phyloP scores from a whole-genome alignment of 2,888 invertebrate species.

The Drosophila antonietae region DNA sequence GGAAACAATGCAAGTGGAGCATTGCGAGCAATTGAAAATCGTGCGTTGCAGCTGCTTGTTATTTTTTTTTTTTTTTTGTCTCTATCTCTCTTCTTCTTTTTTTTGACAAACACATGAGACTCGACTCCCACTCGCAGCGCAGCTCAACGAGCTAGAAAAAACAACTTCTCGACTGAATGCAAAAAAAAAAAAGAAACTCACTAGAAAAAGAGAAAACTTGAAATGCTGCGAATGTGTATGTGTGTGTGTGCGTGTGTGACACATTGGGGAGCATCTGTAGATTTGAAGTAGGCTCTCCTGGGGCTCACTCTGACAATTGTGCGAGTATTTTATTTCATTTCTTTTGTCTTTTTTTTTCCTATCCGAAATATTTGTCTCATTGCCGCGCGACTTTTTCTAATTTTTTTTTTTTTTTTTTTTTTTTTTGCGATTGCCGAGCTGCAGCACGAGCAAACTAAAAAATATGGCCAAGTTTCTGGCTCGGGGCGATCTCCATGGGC shows the following conservation, averaged over 20 bases:
- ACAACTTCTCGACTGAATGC: slow-evolving; percentile 62
- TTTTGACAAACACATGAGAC: slow-evolving; percentile 70
- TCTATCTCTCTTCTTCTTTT: slow-evolving; percentile 6
- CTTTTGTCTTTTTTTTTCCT: slow-evolving; percentile 35
- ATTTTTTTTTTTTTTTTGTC: not conserved
- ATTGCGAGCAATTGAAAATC: slow-evolving; percentile 30
- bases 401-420: slow-evolving; percentile 43
- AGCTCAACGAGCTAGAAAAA: slow-evolving; percentile 50
- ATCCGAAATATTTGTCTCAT: slow-evolving; percentile 69
- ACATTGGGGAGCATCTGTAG: slow-evolving; percentile 69
- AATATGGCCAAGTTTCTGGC: slow-evolving; percentile 77
- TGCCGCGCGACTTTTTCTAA: slow-evolving; percentile 45
- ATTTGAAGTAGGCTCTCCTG: slow-evolving; percentile 72
- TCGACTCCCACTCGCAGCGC: slow-evolving; percentile 11
- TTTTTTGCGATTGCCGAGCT: slow-evolving; percentile 66
- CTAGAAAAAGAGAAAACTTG: slow-evolving; percentile 23
- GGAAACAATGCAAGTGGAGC: slow-evolving; percentile 35
- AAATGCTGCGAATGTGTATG: slow-evolving; percentile 18
- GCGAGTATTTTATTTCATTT: slow-evolving; percentile 53
- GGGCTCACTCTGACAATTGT: slow-evolving; percentile 74
- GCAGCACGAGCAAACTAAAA: slow-evolving; percentile 62
- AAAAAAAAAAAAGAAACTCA: slow-evolving; percentile 49
- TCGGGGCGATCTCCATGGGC: slow-evolving; percentile 66
- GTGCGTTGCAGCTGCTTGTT: slow-evolving; percentile 30
- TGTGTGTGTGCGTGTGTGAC: slow-evolving; percentile 17